Evolutionary conservation across 2,888 invertebrate genomes (phyloP), one percentile per base, ranked within the genome.

Genomic region (Drosophila mayaguana): DNA sequence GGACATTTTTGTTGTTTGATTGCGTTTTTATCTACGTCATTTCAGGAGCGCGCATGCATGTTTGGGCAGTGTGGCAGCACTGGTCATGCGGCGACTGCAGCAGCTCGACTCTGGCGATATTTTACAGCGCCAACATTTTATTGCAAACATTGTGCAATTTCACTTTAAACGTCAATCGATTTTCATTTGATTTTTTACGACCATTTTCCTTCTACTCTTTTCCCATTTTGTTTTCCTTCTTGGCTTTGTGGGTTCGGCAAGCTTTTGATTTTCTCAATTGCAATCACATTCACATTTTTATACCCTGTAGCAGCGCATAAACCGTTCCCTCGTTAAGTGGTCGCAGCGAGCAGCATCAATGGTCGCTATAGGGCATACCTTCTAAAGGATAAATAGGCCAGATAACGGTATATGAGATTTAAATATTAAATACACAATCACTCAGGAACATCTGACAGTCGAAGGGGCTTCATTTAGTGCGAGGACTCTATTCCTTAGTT

Each of bases 151-250:
- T 83, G 88, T 85, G 88, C 88, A 80, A 85, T 88, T 83, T 88
- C 87, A 81, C 84, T 86, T 86, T 85, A 85, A 88, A 83, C 84
- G 81, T 79, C 85, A 88, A 85, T 88, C 84, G 87, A 85, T 86
- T 85, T 86, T 86, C 79, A 79, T 86, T 87, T 73, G 79, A 85
- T 83, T 88, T 85, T 85, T 86, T 88, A 88, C 79, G 79, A 88
- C 75, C 74, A 60, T 45, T 73, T 75, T 76, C 64, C 32, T 64
- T 16, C 32, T 6, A 11, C 54, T 11, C 65, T 0, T 18, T 36
- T 2, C 22, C 20, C 22, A 34, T 11, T 22, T 65, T 32, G 43
- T 56, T 60, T 57, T 25, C 43, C 22, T 46, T 3, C 42, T 16
- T 56, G 56, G 43, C 59, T 46, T 79, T 77, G 66, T 71, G 22